Conservation (phyloP, 2,888 invertebrate species). For the Eupsilia transversa region DNA sequence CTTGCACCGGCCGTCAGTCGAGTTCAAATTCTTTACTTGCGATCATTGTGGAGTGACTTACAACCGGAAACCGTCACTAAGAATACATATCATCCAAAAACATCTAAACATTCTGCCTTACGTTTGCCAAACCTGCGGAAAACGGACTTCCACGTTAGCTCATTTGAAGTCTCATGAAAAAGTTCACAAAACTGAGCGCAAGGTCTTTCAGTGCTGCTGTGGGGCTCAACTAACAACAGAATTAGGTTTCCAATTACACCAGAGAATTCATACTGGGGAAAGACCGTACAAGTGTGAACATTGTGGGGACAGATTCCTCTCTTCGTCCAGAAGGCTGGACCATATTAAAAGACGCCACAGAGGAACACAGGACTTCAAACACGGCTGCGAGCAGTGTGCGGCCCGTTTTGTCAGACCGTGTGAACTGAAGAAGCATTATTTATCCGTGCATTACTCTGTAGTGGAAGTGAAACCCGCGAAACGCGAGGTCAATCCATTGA, state of each 20-base stretch:
- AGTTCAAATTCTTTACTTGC: conserved; percentile 73
- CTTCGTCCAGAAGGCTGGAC: conserved; percentile 82
- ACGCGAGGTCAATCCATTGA: conserved; percentile 55
- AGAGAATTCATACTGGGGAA: conserved; percentile 82
- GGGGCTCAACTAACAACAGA: conserved; percentile 80
- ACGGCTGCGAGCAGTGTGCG: conserved; percentile 79
- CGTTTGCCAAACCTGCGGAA: conserved; percentile 81
- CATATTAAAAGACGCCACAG: conserved; percentile 83
- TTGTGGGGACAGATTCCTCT: conserved; percentile 83
- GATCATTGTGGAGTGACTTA: conserved; percentile 81
- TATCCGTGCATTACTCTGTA: conserved; percentile 72
- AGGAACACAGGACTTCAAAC: conserved; percentile 75
- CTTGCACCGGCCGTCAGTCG: conserved; percentile 14
- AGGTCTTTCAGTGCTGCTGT: conserved; percentile 78
- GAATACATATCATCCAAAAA: conserved; percentile 83
- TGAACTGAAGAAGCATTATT: conserved; percentile 82
- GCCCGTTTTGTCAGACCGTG: conserved; percentile 84
- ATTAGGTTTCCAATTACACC: conserved; percentile 80
- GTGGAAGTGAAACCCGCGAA: conserved; percentile 68
- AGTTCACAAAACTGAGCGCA: conserved; percentile 76
- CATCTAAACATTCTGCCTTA: conserved; percentile 82
- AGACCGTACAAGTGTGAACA: conserved; percentile 80
- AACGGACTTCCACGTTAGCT: conserved; percentile 80
- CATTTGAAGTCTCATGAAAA: conserved; percentile 81
- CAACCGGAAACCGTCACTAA: conserved; percentile 81